Evolutionary conservation across 2,888 invertebrate genomes (phyloP).

Genomic region (Drosophila meridiana): DNA sequence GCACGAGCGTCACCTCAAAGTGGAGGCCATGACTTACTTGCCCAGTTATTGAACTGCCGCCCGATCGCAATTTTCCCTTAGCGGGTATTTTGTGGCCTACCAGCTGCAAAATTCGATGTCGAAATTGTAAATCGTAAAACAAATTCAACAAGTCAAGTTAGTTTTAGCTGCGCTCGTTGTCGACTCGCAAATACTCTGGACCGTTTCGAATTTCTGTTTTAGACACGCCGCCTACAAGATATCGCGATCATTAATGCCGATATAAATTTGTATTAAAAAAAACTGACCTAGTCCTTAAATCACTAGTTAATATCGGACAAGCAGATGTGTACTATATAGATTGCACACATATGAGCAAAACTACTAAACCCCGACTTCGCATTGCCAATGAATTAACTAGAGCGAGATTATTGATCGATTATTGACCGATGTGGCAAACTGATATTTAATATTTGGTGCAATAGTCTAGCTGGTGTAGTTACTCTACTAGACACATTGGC

Average conservation of each 20-base stretch:
- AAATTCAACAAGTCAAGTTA: background rate
- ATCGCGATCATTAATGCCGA: background rate
- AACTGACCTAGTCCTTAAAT: background rate
- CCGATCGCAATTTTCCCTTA: conserved; percentile 90
- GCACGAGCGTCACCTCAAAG: conserved; percentile 91
- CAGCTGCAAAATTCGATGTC: conserved; percentile 86
- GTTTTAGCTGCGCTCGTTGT: background rate
- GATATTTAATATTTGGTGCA: conserved; percentile 16
- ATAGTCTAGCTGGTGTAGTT: background rate
- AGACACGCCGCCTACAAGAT: background rate
- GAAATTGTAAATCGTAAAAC: background rate
- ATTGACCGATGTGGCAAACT: conserved; percentile 5
- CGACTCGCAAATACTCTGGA: background rate
- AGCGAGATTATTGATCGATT: conserved; percentile 1
- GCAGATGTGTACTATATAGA: background rate
- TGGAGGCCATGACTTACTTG: conserved; percentile 83
- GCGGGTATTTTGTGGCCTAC: conserved; percentile 92
- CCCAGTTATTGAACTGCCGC: conserved; percentile 85
- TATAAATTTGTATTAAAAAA: too few species aligned
- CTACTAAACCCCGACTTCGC: background rate
- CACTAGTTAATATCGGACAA: background rate
- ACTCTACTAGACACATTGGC: background rate
- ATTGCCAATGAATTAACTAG: background rate
- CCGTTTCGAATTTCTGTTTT: background rate
- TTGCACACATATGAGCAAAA: background rate